phyloP scores from a whole-genome alignment of 2,113 vertebrate genomes.

The Chrysochloris asiatica region DNA sequence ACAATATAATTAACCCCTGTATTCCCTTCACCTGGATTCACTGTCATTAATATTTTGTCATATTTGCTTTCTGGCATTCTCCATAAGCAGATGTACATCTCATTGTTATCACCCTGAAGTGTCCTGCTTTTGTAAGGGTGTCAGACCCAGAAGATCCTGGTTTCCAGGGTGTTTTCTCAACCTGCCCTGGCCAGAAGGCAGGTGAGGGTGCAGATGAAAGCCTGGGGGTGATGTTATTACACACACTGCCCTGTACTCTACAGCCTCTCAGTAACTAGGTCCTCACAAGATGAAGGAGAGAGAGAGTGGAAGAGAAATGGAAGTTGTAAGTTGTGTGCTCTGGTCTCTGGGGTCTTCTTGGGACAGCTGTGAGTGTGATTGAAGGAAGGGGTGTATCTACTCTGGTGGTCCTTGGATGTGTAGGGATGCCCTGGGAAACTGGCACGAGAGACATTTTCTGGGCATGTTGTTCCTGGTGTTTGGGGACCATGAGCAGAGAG shows the following conservation, averaged over 20 bases:
- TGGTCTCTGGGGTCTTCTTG: no score
- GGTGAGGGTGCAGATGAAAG: fast-evolving
- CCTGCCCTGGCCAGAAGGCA: neutral
- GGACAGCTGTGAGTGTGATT: no score
- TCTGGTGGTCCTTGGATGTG: neutral
- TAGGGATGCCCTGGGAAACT: neutral
- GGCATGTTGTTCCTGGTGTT: neutral
- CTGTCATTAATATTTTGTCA: neutral
- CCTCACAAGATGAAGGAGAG: neutral
- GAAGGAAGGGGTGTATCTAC: neutral
- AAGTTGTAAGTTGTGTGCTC: neutral
- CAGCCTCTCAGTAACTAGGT: no score
- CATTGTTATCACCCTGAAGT: neutral
- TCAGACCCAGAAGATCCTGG: neutral
- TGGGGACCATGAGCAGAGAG: neutral
- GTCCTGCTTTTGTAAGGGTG: neutral
- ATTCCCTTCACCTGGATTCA: neutral
- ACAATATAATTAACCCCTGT: neutral
- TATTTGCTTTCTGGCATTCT: neutral
- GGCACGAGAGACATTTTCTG: neutral
- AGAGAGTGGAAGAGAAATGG: neutral
- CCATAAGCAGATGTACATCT: neutral
- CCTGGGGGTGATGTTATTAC: neutral
- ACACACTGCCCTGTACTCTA: neutral
- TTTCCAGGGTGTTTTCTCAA: neutral